Conservation (phyloP, 1,140 invertebrate species). For the Rhynchophorus ferrugineus region DNA sequence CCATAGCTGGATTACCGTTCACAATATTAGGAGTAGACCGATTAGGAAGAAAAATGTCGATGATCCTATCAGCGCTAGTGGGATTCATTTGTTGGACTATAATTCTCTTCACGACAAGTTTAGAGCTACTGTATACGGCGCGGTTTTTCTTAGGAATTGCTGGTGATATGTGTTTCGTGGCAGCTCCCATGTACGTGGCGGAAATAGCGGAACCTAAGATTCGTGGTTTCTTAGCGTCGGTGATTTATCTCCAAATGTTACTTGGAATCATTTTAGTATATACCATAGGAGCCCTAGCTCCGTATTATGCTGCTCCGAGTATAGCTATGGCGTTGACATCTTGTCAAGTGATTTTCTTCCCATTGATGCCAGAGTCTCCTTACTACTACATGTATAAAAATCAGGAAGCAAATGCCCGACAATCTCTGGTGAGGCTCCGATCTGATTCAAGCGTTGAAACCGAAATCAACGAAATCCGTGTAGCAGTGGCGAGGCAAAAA, state of each 20-base stretch:
- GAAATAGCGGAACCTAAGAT: constrained; percentile 31
- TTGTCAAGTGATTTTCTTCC: constrained; percentile 21
- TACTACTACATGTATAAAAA: constrained; percentile 33
- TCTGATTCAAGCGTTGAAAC: constrained; percentile 33
- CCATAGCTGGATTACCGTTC: constrained; percentile 50
- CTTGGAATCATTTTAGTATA: constrained; percentile 29
- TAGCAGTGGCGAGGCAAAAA: constrained; percentile 24
- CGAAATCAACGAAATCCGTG: constrained; percentile 27
- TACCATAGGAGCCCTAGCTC: constrained; percentile 25
- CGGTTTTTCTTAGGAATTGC: constrained; percentile 32
- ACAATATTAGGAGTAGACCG: constrained; percentile 49
- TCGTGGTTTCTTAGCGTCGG: constrained; percentile 24
- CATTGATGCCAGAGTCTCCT: constrained; percentile 32
- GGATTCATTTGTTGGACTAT: constrained; percentile 55
- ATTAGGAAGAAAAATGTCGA: constrained; percentile 53
- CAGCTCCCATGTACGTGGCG: constrained; percentile 33
- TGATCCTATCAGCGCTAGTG: constrained; percentile 48
- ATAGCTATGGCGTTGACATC: constrained; percentile 18
- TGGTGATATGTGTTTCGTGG: constrained; percentile 30
- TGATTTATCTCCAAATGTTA: constrained; percentile 28
- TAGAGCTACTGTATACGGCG: constrained; percentile 46
- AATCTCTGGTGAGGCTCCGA: constrained; percentile 46
- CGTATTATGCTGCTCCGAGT: constrained; percentile 17
- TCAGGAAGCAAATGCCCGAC: constrained; percentile 42
- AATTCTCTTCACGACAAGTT: constrained; percentile 43